Conservation (phyloP, 2,113 vertebrate species). For the Elanoides forficatus region DNA sequence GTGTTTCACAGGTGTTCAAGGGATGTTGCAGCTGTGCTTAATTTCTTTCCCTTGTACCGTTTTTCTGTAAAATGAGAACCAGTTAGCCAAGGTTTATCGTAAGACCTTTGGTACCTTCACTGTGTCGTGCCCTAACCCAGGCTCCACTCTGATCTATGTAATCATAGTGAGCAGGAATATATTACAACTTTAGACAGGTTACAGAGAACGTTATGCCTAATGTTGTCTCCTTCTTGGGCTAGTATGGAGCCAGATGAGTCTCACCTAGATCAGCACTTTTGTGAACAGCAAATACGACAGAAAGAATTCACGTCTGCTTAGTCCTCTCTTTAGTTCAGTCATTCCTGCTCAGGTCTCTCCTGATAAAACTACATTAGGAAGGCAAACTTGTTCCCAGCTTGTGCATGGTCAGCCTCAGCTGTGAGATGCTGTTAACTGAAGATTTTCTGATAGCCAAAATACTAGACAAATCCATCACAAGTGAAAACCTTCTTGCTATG, state of each 20-base stretch:
- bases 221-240: not conserved
- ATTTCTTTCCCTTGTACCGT: not conserved
- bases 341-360: not conserved
- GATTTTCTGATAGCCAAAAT: not conserved
- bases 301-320: not conserved
- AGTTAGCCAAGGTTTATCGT: not conserved
- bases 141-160: not conserved
- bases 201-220: not conserved
- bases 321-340: not conserved
- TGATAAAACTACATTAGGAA: not conserved
- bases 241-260: not conserved
- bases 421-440: not conserved
- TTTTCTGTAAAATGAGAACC: not conserved
- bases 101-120: not conserved
- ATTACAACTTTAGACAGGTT: not conserved
- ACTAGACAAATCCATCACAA: not conserved
- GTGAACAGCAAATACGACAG: not conserved
- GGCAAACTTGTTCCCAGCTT: not conserved
- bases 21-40: not conserved
- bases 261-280: not conserved
- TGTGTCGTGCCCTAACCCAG: not conserved
- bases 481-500: not conserved
- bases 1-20: not conserved
- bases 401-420: not conserved
- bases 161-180: not conserved